A percentile compares a stretch with the other conserved stretches of the same genome.
These are phyloP conservation scores for Thecocarcelia acutangulata DNA, from an alignment of 2,888 invertebrate species.

Conservation along the genomic window DNA sequence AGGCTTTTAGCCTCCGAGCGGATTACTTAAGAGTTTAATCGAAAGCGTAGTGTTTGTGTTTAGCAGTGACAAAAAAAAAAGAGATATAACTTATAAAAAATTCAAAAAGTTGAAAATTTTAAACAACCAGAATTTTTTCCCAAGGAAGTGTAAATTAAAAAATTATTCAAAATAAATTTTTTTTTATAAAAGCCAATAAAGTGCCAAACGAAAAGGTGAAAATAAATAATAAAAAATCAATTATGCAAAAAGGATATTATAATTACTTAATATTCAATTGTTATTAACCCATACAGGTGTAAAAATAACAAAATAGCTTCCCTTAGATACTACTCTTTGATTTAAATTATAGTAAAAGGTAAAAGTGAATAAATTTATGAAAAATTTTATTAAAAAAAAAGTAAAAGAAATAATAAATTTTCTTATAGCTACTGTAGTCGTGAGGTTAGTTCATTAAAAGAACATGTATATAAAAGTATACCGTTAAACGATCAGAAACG, in stretches of 20 bases:
- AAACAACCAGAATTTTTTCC: constrained; percentile 28
- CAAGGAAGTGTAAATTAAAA: constrained; percentile 29
- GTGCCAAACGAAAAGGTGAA: constrained; percentile 53
- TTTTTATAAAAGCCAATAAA: constrained; percentile 28
- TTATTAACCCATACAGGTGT: constrained; percentile 28
- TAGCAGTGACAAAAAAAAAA: constrained; percentile 41
- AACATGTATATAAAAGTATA: constrained; percentile 25
- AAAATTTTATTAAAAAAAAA: not conserved
- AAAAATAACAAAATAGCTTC: constrained; percentile 5
- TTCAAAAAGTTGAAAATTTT: constrained; percentile 59
- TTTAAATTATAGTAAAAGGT: not conserved
- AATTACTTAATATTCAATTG: constrained; percentile 36
- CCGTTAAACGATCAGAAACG: constrained; percentile 69
- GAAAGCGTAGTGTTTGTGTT: constrained; percentile 69
- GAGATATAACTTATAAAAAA: constrained; percentile 65
- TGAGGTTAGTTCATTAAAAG: constrained; percentile 40
- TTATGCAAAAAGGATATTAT: constrained; percentile 28
- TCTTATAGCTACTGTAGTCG: not conserved
- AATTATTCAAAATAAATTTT: constrained; percentile 12
- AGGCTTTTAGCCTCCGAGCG: constrained; percentile 82
- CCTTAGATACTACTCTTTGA: not conserved
- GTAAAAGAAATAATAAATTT: not conserved
- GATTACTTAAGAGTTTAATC: constrained; percentile 79
- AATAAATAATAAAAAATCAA: constrained; percentile 31
- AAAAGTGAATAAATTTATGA: constrained; percentile 22